Evolutionary conservation across 1,140 invertebrate genomes (phyloP).

Genomic region (Drosophila seguyi): DNA sequence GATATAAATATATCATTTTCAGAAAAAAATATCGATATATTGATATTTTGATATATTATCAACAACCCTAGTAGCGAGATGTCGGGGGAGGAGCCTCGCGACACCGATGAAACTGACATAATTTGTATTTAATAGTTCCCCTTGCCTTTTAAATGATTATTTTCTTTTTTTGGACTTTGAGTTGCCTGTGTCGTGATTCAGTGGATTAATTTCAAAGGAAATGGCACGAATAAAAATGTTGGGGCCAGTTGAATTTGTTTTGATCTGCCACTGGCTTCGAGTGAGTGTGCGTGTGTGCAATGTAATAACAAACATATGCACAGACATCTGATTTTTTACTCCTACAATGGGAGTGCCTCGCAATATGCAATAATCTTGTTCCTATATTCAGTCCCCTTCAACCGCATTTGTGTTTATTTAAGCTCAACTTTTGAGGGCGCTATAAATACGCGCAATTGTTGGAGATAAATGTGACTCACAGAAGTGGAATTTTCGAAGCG

Average conservation of each 20-base stretch:
- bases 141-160: conserved; percentile 30
- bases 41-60: too few relatives aligned
- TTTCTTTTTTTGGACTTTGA: conserved; percentile 12
- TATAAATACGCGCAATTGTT: conserved; percentile 23
- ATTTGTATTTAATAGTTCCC: conserved; percentile 75
- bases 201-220: conserved; percentile 34
- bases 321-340: conserved; percentile 16
- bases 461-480: conserved; percentile 14
- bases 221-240: conserved; percentile 23
- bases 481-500: not conserved
- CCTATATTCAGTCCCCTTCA: conserved; percentile 11
- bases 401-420: conserved; percentile 28
- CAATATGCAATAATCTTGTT: conserved; percentile 10
- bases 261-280: conserved; percentile 20
- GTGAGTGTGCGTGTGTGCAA: not conserved
- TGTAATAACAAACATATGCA: conserved; percentile 35
- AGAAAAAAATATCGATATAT: too few relatives aligned
- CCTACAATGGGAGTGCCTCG: conserved; percentile 3
- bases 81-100: not conserved
- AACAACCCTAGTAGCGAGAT: too few relatives aligned
- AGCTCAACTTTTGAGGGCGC: conserved; percentile 15
- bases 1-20: too few relatives aligned
- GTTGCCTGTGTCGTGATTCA: conserved; percentile 32
- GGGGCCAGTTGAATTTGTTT: conserved; percentile 26
- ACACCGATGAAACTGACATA: conserved; percentile 71